Evolutionary conservation across 2,888 invertebrate genomes (phyloP), one percentile per base, ranked within the genome.

Genomic region (Pediacus dermestoides): DNA sequence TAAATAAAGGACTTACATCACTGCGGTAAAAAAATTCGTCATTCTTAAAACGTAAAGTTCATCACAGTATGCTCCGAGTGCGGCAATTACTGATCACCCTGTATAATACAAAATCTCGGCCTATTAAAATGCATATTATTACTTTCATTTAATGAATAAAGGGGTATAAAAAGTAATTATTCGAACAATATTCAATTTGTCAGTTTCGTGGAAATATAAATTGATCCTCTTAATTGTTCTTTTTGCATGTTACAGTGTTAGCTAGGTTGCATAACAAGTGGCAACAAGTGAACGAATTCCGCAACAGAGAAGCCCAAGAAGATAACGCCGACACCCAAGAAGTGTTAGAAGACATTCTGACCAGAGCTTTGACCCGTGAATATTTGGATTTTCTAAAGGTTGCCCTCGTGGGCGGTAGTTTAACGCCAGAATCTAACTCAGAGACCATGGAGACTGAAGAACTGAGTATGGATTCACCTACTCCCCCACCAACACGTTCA

Each of bases 341-440:
- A 65, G 85, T 90, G 1, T 72, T 90, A 1, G 88, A 90, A 58
- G 89, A 90, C 58, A 87, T 89, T 72, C 72, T 94, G 31, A 88
- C 90, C 43, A 74, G 92, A 39, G 85, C 87, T 39, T 70, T 93
- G 37, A 90, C 92, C 0, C 76, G 91, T 42, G 94, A 94, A 66
- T 89, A 93, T 61, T 70, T 94, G 14, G 92, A 92, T 53, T 78
- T 93, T 1, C 67, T 93, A 0, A 68, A 79, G 71, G 80, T 84
- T 14, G 84, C 82, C 1, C 66, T 89, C 2, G 83, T 88, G 13
- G 88, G 87, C 16, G 85, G 85, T 16, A 72, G 72, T 46, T 67
- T 66, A 52, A 76, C 70, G 44, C 77, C 78, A 23, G 74, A 75
- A 22, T 47, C 70, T 2, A 70, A 66, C 48, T 42, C 70, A 1